Evolutionary conservation across 1,140 invertebrate species (phyloP), one percentile per base, ranked within the genome.

Genomic region (Aphelenchoides avenae): DNA sequence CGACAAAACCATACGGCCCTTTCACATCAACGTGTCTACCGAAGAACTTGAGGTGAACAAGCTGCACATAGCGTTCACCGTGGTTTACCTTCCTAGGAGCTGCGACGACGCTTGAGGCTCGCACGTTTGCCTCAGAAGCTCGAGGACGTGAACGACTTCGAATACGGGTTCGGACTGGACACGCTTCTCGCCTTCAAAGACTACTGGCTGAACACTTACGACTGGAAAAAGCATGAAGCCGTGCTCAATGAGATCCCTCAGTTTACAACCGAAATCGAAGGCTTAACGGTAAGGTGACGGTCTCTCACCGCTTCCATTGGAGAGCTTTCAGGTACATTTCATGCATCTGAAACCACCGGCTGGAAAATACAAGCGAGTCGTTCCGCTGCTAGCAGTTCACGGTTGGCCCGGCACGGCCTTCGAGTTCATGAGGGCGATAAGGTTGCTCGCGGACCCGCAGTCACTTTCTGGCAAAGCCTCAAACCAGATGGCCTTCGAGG

Each of bases 391-490:
- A 40, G 90, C 92, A 0, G 66, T 89, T 3, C 89, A 93, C 70
- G 89, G 90, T 63, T n/a, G n/a, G n/a, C n/a, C n/a, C n/a, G n/a
- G n/a, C n/a, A n/a, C n/a, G n/a, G n/a, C n/a, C n/a, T n/a, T 86
- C 5, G 89, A 92, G 77, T 91, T 90, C 73, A 87, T 87, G 61
- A 86, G 88, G 67, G 80, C 89, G 0, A 85, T 87, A 40, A 86
- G 86, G 0, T 49, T 85, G 3, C 77, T 89, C 1, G 86, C 83
- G 0, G 82, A 80, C 1, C 79, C 83, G 79, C 43, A 75, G n/a
- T n/a, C n/a, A n/a, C n/a, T n/a, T n/a, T n/a, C n/a, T n/a, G n/a
- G n/a, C n/a, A n/a, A 30, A 31, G n/a, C 59, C 1, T 27, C 80
- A 6, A 78, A 80, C 36, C 79, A 85, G 59, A 85, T 86, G 65